Conservation (phyloP, 2,888 invertebrate species). For the Acanthosepion lycidas region DNA sequence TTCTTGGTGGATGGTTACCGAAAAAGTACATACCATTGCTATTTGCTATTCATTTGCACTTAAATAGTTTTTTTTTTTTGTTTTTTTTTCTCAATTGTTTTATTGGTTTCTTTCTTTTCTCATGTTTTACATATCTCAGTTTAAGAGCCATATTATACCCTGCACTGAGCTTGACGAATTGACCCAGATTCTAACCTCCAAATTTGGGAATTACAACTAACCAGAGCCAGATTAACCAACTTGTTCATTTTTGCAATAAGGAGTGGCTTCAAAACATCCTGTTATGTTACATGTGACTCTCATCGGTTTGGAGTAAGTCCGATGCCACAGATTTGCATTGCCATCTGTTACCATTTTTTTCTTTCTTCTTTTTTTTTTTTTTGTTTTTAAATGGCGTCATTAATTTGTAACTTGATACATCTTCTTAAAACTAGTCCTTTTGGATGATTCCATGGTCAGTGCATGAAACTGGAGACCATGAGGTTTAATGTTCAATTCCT, state of each 20-base stretch:
- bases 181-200: not conserved
- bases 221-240: not conserved
- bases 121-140: not conserved
- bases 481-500: too few relatives aligned
- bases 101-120: not conserved
- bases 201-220: too few relatives aligned
- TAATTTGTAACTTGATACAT: not conserved
- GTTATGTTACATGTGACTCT: not conserved
- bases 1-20: not conserved
- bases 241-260: not conserved
- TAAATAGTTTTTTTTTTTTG: not conserved
- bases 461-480: too few relatives aligned
- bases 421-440: not conserved
- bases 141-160: not conserved
- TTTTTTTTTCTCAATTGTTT: not conserved
- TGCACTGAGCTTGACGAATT: not conserved
- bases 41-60: not conserved
- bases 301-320: not conserved
- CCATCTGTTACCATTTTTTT: not conserved
- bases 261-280: constrained; percentile 22
- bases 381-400: not conserved
- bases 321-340: not conserved
- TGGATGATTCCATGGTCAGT: too few relatives aligned
- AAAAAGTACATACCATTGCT: not conserved
- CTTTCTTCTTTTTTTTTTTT: not conserved